Evolutionary conservation across 2,888 invertebrate genomes (phyloP).

Genomic region (Amaurobius ferox): DNA sequence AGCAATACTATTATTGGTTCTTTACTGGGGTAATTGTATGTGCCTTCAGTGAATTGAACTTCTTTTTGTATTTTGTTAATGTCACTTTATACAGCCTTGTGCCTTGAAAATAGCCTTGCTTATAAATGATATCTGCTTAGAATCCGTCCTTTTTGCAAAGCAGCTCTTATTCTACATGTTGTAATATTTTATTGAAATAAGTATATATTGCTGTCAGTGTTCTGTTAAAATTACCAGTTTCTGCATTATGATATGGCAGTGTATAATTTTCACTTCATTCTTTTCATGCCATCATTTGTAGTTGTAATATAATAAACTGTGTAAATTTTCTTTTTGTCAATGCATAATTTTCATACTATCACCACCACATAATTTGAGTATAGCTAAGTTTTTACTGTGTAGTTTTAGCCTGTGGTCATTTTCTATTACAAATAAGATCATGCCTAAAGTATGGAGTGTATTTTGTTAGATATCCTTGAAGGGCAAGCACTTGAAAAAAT

Average conservation of each 20-base stretch:
- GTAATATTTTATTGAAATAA: conserved; percentile 17
- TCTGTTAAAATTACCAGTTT: conserved; percentile 17
- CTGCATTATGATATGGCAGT: not conserved
- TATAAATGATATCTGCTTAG: conserved; percentile 39
- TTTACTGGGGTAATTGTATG: no score
- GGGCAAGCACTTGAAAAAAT: no score
- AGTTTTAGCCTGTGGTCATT: no score
- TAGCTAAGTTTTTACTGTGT: no score
- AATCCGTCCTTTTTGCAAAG: conserved; percentile 42
- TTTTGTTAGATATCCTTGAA: no score
- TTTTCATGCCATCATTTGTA: conserved; percentile 45
- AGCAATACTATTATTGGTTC: no score
- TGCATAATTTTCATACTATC: no score
- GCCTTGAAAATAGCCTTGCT: not conserved
- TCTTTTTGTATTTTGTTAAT: not conserved
- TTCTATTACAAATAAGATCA: no score
- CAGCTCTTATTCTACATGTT: conserved; percentile 32
- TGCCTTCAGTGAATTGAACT: not conserved
- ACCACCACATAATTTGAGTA: no score
- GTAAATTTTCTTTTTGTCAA: conserved; percentile 37
- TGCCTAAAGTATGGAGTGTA: no score
- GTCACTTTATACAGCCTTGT: not conserved
- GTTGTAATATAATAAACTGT: conserved; percentile 65
- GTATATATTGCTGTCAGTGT: conserved; percentile 32
- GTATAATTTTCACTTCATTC: conserved; percentile 24